Conservation (phyloP, 64 coral and sea anemone genomes). For the Acropora tenuis region DNA sequence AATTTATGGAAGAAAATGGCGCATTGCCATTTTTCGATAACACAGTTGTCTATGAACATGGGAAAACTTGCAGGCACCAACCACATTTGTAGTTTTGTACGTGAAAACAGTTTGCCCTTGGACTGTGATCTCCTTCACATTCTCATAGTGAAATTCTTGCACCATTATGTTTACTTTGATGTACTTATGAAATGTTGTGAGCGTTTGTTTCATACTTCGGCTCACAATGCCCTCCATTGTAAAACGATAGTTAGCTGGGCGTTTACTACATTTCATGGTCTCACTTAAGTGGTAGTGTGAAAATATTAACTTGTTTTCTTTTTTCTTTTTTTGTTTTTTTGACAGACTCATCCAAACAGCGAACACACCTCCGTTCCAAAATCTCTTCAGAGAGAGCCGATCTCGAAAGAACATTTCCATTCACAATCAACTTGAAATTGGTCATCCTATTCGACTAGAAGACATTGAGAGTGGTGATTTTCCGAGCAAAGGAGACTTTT, state of each 20-base stretch:
- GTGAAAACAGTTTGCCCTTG: too few relatives aligned
- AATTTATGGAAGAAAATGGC: too few relatives aligned
- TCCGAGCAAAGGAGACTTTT: not conserved
- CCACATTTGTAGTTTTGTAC: not conserved
- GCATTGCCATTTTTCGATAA: not conserved
- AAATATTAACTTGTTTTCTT: not conserved
- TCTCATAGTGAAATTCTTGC: too few relatives aligned
- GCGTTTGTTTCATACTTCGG: too few relatives aligned
- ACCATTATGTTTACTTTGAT: too few relatives aligned
- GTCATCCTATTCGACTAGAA: not conserved
- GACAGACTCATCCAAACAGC: conserved; percentile 4
- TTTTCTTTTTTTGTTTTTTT: not conserved
- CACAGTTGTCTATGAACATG: conserved; percentile 10
- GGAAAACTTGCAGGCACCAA: conserved; percentile 1
- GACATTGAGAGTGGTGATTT: not conserved
- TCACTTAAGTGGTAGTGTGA: too few relatives aligned
- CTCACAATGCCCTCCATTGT: too few relatives aligned
- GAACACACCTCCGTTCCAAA: not conserved
- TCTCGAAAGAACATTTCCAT: conserved; percentile 6
- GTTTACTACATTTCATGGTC: too few relatives aligned
- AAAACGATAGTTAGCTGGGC: too few relatives aligned
- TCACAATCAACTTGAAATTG: not conserved
- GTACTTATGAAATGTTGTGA: too few relatives aligned
- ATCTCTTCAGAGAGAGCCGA: not conserved
- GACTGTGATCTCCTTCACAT: too few relatives aligned